A percentile compares a stretch with the other conserved stretches of the same genome.
phyloP scores from a whole-genome alignment of 2,888 invertebrate species.

The Noctua comes region DNA sequence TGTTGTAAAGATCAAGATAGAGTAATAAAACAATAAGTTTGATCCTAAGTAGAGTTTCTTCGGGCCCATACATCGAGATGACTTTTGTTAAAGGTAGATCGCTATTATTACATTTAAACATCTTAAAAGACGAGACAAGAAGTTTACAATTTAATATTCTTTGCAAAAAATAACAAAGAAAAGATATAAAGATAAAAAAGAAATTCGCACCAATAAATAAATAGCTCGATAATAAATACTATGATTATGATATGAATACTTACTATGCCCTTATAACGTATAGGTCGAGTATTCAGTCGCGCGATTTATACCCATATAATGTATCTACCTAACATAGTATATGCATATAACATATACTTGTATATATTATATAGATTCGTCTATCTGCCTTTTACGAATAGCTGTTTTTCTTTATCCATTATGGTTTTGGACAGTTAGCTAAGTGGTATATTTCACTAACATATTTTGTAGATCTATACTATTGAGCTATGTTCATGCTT shows the following conservation, averaged over 20 bases:
- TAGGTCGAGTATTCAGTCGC: conserved; percentile 15
- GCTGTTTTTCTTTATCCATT: background rate
- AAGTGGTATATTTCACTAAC: background rate
- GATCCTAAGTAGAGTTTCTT: conserved; percentile 5
- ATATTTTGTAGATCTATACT: background rate
- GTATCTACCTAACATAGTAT: background rate
- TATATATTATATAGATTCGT: background rate
- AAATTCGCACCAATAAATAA: conserved; percentile 48
- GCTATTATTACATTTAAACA: background rate
- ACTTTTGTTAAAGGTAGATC: background rate
- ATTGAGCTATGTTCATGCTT: background rate
- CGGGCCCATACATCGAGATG: conserved; percentile 32
- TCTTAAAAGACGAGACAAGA: background rate
- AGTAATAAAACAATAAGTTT: conserved; percentile 3
- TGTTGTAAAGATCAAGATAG: background rate
- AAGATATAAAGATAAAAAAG: conserved; percentile 3
- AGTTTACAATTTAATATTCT: conserved; percentile 4
- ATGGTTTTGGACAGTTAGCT: background rate
- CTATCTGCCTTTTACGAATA: background rate
- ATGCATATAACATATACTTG: background rate
- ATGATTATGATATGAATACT: conserved; percentile 32
- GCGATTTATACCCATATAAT: conserved; percentile 12
- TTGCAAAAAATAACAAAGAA: conserved; percentile 25
- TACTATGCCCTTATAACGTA: background rate
- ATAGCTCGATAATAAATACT: conserved; percentile 24